A percentile compares a stretch with the other conserved stretches of the same genome.
phyloP scores from a whole-genome alignment of 2,888 invertebrate species.

The Eubasilissa splendida region DNA sequence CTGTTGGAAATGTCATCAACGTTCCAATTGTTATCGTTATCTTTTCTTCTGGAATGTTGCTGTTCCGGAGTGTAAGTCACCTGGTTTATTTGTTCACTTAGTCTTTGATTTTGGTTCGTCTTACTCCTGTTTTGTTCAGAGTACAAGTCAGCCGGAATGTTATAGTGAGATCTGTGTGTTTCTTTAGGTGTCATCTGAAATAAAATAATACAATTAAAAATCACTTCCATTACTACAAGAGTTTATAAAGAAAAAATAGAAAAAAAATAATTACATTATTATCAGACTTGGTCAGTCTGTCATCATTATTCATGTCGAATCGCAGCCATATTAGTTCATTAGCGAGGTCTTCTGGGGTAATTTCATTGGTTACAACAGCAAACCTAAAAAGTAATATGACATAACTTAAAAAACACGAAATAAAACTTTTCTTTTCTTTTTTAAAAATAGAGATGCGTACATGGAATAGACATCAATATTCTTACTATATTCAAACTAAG shows the following conservation, averaged over 20 bases:
- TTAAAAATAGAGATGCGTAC: too few species aligned
- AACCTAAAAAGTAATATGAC: conserved; percentile 30
- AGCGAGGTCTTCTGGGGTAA: conserved; percentile 69
- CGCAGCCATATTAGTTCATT: conserved; percentile 70
- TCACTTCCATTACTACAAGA: background rate
- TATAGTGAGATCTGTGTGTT: conserved; percentile 46
- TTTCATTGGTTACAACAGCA: conserved; percentile 66
- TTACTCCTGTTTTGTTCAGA: conserved; percentile 48
- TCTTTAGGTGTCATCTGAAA: conserved; percentile 43
- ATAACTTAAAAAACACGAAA: background rate
- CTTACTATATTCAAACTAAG: too few species aligned
- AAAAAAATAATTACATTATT: conserved; percentile 14
- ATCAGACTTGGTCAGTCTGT: conserved; percentile 13
- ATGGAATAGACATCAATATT: too few species aligned
- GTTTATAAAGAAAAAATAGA: background rate
- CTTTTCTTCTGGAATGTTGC: conserved; percentile 39
- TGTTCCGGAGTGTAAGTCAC: conserved; percentile 24
- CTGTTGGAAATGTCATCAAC: conserved; percentile 42
- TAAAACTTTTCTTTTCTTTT: too few species aligned
- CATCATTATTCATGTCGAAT: conserved; percentile 62
- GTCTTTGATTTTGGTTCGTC: conserved; percentile 43
- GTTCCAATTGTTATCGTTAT: conserved; percentile 47
- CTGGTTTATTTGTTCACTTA: conserved; percentile 36
- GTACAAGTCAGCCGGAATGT: conserved; percentile 42
- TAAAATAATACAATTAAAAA: background rate